These are phyloP conservation scores for Ictalurus furcatus DNA, from an alignment of 2,113 vertebrate genomes.

Conservation along the genomic window DNA sequence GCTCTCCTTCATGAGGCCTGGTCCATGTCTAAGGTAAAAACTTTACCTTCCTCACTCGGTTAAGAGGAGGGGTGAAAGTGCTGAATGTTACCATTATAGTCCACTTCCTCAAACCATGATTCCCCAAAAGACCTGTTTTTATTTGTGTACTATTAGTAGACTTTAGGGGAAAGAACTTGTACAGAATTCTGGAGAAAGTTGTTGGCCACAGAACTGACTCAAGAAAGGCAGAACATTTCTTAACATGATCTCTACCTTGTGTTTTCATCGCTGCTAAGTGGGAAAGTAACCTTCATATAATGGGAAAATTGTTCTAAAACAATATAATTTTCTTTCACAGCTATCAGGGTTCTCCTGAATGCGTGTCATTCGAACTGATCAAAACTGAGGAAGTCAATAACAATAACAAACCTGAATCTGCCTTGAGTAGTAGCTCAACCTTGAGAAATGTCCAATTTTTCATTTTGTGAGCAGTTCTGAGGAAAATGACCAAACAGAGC, in stretches of 20 bases:
- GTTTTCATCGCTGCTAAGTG: not conserved
- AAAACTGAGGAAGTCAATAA: constrained; percentile 19
- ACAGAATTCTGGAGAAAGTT: constrained; percentile 54
- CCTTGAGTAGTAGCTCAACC: constrained; percentile 12
- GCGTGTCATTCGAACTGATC: constrained; percentile 6
- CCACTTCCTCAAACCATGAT: constrained; percentile 48
- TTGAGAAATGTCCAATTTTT: constrained; percentile 51
- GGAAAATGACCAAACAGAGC: constrained; percentile 65
- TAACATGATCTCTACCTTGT: constrained; percentile 8
- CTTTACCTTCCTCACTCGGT: constrained; percentile 61
- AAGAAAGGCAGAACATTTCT: constrained; percentile 44
- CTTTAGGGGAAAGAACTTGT: constrained; percentile 27
- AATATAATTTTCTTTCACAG: constrained; percentile 7
- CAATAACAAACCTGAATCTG: constrained; percentile 20
- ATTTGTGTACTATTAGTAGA: constrained; percentile 38
- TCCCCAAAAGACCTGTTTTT: not conserved
- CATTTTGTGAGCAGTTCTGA: constrained; percentile 64
- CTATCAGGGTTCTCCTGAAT: constrained; percentile 13
- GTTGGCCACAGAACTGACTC: constrained; percentile 67
- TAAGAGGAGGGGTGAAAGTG: constrained; percentile 63
- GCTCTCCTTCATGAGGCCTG: constrained; percentile 70
- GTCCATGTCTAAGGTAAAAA: constrained; percentile 77
- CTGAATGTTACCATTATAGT: constrained; percentile 65
- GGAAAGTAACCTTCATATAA: constrained; percentile 21
- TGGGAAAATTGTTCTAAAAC: constrained; percentile 28